Percentiles rank a stretch among this genome's conserved stretches.
These are phyloP conservation scores for Sinohyriopsis cumingii DNA, from an alignment of 2,888 invertebrate species.

Conservation along the genomic window DNA sequence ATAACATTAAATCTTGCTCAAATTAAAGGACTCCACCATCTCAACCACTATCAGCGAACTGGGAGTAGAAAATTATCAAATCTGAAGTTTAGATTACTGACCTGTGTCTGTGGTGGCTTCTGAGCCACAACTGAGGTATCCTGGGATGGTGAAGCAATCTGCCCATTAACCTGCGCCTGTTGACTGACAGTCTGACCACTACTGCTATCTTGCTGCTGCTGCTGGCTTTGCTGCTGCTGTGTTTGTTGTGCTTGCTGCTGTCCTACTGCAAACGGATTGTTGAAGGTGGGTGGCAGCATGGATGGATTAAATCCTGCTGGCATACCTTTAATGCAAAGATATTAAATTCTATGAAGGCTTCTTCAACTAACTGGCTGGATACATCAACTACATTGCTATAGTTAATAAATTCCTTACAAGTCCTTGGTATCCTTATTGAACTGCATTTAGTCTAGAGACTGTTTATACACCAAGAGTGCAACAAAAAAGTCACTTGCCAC, in stretches of 20 bases:
- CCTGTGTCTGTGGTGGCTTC: constrained; percentile 56
- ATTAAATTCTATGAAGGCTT: not conserved
- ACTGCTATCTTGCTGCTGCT: too few relatives aligned
- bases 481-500: too few relatives aligned
- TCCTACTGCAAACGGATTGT: constrained; percentile 30
- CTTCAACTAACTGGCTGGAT: not conserved
- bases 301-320: constrained; percentile 55
- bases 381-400: too few relatives aligned
- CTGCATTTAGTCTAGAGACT: too few relatives aligned
- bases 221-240: too few relatives aligned
- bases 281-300: constrained; percentile 54
- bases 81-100: constrained; percentile 6
- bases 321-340: constrained; percentile 23
- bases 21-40: too few relatives aligned
- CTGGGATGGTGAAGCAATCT: constrained; percentile 9
- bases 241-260: constrained; percentile 26
- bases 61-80: not conserved
- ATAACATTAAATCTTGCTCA: too few relatives aligned
- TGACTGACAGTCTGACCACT: constrained; percentile 2
- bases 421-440: too few relatives aligned
- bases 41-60: too few relatives aligned
- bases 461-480: too few relatives aligned
- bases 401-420: too few relatives aligned
- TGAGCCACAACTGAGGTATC: constrained; percentile 50
- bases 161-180: constrained; percentile 10